Evolutionary conservation across 2,888 invertebrate species (phyloP).

Genomic region (Glaucopsyche alexis): DNA sequence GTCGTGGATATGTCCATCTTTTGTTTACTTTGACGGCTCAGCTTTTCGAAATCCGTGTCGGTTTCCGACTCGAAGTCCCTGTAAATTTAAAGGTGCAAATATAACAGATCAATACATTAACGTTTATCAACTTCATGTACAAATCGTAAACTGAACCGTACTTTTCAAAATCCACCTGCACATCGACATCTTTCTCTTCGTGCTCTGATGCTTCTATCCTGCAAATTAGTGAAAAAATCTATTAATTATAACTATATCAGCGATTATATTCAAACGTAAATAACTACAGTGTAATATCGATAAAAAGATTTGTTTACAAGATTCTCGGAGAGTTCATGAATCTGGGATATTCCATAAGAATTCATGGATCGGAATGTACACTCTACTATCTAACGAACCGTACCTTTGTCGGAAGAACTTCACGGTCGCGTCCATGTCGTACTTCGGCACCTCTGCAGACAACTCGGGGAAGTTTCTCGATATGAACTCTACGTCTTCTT

Average conservation of each 20-base stretch:
- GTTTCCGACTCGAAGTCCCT: conserved; percentile 90
- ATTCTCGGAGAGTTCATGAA: too few relatives aligned
- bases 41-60: conserved; percentile 90
- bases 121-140: too few relatives aligned
- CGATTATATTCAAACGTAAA: too few relatives aligned
- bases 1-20: conserved; percentile 64
- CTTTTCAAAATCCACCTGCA: conserved; percentile 72
- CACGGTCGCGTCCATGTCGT: conserved; percentile 85
- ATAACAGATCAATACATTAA: too few relatives aligned
- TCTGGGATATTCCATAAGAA: too few relatives aligned
- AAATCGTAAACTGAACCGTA: conserved; percentile 45
- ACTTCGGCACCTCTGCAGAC: conserved; percentile 81
- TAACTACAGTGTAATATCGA: too few relatives aligned
- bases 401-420: conserved; percentile 85
- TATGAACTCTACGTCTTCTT: conserved; percentile 82
- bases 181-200: conserved; percentile 59
- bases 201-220: conserved; percentile 59
- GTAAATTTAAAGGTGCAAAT: conserved; percentile 35
- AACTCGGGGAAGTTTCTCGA: conserved; percentile 84
- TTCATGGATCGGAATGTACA: too few relatives aligned
- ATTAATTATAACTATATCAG: background rate
- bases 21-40: conserved; percentile 81
- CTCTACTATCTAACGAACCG: conserved; percentile 28
- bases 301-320: too few relatives aligned
- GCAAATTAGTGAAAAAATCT: conserved; percentile 37